Evolutionary conservation across 1,140 invertebrate genomes (phyloP), one percentile per base, ranked within the genome.

Genomic region (Drosophila pruinosa): DNA sequence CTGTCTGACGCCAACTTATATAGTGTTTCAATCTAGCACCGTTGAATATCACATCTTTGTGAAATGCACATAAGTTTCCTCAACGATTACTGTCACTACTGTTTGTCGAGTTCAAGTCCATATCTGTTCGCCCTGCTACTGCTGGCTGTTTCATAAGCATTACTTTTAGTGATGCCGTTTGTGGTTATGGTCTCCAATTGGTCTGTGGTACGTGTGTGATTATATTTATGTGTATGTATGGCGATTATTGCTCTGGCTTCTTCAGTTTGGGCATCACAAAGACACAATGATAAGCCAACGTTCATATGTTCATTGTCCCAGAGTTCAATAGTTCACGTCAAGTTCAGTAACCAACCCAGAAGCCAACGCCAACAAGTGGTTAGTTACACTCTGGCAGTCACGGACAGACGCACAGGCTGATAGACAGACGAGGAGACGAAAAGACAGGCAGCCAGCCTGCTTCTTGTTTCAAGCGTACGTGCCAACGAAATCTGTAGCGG

Each of bases 311-410:
- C 81, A 81, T 81, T 86, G 78, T 68, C 76, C 61, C 54, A 73
- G 72, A 74, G 78, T 81, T 81, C 78, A 81, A 81, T 81, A 81
- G 78, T 81, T 81, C 73, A 53, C 56, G 48, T 17, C 10, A 28
- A 88, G 82, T 82, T 86, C 82, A 86, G 71, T 68, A 63, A 65
- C 79, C 75, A 83, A 83, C 67, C 64, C 57, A 75, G 64, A 72
- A 67, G 59, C 41, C 68, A 71, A 53, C 62, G 63, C 65, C 82
- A 86, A 86, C 82, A 86, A 86, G 82, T 88, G 82, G 75, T 72
- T 74, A 59, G 53, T 67, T 52, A 56, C 19, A 34, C 67, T 59
- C 24, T n/a, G 12, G 21, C 39, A 54, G 57, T 19, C 65, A 52
- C 52, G 28, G 36, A 45, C 47, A 31, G 19, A 21, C 48, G 21